A percentile compares a stretch with the other conserved stretches of the same genome.
phyloP scores from a whole-genome alignment of 2,113 vertebrate species.

The Prunella fulvescens region DNA sequence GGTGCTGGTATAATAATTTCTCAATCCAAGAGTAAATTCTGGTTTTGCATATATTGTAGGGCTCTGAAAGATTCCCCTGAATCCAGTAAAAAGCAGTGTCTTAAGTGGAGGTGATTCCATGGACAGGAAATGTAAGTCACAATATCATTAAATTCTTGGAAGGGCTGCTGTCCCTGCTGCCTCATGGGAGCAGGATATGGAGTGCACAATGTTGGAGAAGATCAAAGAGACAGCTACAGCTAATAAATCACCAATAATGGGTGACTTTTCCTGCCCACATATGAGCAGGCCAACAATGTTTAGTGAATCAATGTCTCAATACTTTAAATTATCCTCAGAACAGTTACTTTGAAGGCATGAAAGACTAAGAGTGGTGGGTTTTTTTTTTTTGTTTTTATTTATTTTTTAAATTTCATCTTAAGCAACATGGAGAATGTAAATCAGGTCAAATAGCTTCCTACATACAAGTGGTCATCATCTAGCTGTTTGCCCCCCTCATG shows the following conservation, averaged over 20 bases:
- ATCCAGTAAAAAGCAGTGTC: neutral
- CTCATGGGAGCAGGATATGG: neutral
- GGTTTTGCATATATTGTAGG: constrained; percentile 29
- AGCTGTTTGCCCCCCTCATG: neutral
- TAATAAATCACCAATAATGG: constrained; percentile 34
- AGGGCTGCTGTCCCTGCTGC: neutral
- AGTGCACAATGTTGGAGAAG: neutral
- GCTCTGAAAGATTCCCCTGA: constrained; percentile 2
- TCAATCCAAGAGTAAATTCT: constrained; percentile 53
- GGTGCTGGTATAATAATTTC: constrained; percentile 47
- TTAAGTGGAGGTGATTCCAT: neutral
- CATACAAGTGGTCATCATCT: neutral
- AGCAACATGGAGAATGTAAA: neutral
- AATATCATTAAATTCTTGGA: neutral
- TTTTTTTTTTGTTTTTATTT: neutral
- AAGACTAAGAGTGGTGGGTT: neutral
- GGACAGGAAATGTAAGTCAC: neutral
- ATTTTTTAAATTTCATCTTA: neutral
- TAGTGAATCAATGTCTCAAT: constrained; percentile 21
- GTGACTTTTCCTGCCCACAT: neutral
- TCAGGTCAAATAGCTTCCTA: neutral
- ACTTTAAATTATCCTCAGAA: neutral
- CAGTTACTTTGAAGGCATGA: neutral
- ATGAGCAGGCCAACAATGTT: neutral
- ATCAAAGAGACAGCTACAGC: neutral